Evolutionary conservation across 2,888 invertebrate species (phyloP), one percentile per base, ranked within the genome.

Genomic region (Nephrotoma flavescens): DNA sequence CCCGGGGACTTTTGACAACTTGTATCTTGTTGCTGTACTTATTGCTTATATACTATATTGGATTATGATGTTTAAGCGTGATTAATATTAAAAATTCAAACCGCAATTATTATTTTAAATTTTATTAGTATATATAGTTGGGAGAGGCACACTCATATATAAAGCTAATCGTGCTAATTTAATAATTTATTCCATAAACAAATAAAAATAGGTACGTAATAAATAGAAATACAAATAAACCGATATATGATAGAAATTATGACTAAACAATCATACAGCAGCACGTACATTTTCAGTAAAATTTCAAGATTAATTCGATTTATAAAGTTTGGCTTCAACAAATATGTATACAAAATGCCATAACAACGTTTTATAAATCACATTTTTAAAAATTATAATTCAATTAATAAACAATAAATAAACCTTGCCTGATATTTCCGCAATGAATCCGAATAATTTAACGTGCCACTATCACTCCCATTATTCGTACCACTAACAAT

Each of bases 351-450:
- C n/a, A n/a, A 52, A 47, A 47, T n/a, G n/a, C 47, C 4, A 47
- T 47, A 12, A 47, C 47, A 47, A 47, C 47, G 47, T n/a, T 31
- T 31, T n/a, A 47, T 47, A 52, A 52, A 52, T 52, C 12, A 52
- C 47, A 5, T n/a, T n/a, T 12, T 31, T 31, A 31, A 31, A 31
- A n/a, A 12, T 52, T 52, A 52, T 57, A 31, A 11, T 15, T 15
- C 6, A 57, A 57, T 6, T 57, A 57, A 57, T 19, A 6, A 57
- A 57, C 52, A 0, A 15, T 57, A n/a, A 57, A 57, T 11, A 47
- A 47, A n/a, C 52, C 71, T 87, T 87, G 87, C 87, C 87, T 87
- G 87, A 19, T 87, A 86, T 42, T 87, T 85, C 19, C 85, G 86
- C 12, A 86, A 85, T 44, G 86, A 71, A 86, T 87, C 71, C 41